phyloP scores from a whole-genome alignment of 2,888 invertebrate genomes.

The Stenolophus ochropezus region DNA sequence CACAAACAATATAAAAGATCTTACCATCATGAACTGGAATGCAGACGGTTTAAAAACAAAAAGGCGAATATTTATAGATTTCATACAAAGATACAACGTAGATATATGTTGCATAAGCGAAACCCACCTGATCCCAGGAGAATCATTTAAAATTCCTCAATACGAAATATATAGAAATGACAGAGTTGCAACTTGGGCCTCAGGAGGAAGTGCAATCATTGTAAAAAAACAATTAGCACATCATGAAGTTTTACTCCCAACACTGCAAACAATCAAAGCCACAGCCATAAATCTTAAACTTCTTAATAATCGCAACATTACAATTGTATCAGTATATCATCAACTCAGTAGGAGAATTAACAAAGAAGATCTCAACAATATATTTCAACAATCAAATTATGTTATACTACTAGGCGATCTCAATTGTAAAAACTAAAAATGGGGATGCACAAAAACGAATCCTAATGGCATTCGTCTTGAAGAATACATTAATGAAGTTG shows the following conservation, averaged over 20 bases:
- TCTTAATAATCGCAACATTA: not conserved
- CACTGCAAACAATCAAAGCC: not conserved
- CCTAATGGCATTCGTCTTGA: no score
- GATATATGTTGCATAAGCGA: constrained; percentile 2
- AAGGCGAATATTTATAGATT: not conserved
- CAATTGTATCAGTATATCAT: not conserved
- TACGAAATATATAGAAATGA: not conserved
- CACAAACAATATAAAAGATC: no score
- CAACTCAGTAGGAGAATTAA: not conserved
- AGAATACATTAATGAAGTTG: not conserved
- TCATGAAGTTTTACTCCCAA: not conserved
- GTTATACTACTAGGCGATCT: not conserved
- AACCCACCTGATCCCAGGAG: not conserved
- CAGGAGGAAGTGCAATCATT: not conserved
- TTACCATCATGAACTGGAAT: constrained; percentile 4
- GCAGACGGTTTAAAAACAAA: not conserved
- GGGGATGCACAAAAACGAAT: no score
- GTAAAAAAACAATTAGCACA: not conserved
- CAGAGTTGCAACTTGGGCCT: not conserved
- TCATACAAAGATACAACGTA: constrained; percentile 15
- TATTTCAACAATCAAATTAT: not conserved
- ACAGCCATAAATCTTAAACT: not conserved
- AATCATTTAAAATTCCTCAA: constrained; percentile 7
- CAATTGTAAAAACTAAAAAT: no score
- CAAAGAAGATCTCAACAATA: not conserved